Evolutionary conservation across 2,888 invertebrate species (phyloP).

Genomic region (Rhamphomyia laevipes): DNA sequence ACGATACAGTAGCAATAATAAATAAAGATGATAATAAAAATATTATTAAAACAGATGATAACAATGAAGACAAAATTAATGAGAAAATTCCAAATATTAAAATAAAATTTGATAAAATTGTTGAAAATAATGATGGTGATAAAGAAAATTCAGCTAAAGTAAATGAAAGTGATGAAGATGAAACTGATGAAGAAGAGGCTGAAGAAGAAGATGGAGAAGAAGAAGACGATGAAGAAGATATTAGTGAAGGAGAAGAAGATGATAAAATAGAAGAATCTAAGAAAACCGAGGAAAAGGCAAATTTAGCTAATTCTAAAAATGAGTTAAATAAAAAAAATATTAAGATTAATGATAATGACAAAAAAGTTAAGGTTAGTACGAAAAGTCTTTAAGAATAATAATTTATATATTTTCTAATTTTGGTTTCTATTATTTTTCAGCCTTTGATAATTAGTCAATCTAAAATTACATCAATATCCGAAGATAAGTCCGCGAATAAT

Average conservation of each 20-base stretch:
- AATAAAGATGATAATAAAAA: slow-evolving; percentile 11
- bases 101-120: slow-evolving; percentile 24
- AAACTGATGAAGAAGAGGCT: slow-evolving; percentile 14
- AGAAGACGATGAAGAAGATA: slow-evolving; percentile 18
- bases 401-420: background rate
- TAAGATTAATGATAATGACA: slow-evolving; percentile 5
- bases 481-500: too few relatives aligned
- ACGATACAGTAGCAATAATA: slow-evolving; percentile 34
- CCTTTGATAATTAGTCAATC: slow-evolving; percentile 30
- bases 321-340: background rate
- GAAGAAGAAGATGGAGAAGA: slow-evolving; percentile 23
- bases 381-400: background rate
- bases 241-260: slow-evolving; percentile 15
- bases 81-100: slow-evolving; percentile 30
- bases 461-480: slow-evolving; percentile 18
- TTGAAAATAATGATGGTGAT: slow-evolving; percentile 9
- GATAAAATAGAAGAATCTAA: slow-evolving; percentile 10
- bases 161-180: background rate
- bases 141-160: background rate
- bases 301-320: background rate
- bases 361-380: slow-evolving; percentile 26
- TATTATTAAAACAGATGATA: slow-evolving; percentile 16
- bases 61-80: slow-evolving; percentile 5
- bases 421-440: slow-evolving; percentile 17
- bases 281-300: background rate